Percentiles rank a stretch among this genome's conserved stretches.
Evolutionary conservation across 1,140 invertebrate species (phyloP).

Genomic region (Euwallacea fornicatus): DNA sequence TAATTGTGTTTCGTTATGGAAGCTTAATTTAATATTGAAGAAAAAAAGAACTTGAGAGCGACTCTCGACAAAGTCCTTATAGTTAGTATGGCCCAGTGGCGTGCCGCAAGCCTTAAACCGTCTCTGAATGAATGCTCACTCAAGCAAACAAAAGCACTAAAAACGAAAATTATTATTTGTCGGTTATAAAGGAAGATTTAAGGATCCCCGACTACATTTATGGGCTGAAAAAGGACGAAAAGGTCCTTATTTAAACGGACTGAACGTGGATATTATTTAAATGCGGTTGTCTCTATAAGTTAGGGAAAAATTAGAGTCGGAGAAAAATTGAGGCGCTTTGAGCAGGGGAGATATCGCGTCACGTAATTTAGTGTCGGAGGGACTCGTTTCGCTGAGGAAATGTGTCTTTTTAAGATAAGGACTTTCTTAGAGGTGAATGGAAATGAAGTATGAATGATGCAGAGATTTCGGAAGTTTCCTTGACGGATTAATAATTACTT

Average conservation of each 20-base stretch:
- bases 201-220: slow-evolving; percentile 31
- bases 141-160: neutral
- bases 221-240: slow-evolving; percentile 12
- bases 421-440: slow-evolving; percentile 6
- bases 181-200: slow-evolving; percentile 25
- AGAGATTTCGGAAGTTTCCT: too few species aligned
- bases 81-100: too few species aligned
- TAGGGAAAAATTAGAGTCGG: slow-evolving; percentile 31
- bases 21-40: slow-evolving; percentile 40
- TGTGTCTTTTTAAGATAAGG: slow-evolving; percentile 24
- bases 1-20: slow-evolving; percentile 39
- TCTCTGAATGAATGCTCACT: neutral
- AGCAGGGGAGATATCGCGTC: slow-evolving; percentile 18
- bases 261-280: slow-evolving; percentile 34
- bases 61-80: neutral
- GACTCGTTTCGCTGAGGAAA: slow-evolving; percentile 19
- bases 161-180: slow-evolving; percentile 25
- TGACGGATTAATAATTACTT: too few species aligned
- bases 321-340: slow-evolving; percentile 28
- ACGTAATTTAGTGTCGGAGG: slow-evolving; percentile 19
- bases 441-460: slow-evolving; percentile 12
- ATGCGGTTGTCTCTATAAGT: slow-evolving; percentile 35
- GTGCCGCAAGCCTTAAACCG: too few species aligned
- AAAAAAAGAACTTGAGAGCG: slow-evolving; percentile 7
- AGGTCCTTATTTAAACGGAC: slow-evolving; percentile 12